These are phyloP conservation scores for Solea solea DNA, from an alignment of 2,113 vertebrate species.

Conservation along the genomic window DNA sequence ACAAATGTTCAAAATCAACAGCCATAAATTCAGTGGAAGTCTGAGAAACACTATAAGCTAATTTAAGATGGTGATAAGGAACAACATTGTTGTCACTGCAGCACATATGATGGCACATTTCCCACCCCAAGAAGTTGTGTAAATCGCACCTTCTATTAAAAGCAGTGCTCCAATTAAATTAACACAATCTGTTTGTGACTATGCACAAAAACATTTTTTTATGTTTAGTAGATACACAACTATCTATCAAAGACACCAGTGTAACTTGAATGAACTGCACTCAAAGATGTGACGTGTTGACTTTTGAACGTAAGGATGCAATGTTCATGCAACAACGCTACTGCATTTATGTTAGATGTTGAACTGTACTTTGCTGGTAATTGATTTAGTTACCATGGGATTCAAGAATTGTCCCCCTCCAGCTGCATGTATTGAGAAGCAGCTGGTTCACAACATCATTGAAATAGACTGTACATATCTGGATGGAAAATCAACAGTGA, in stretches of 20 bases:
- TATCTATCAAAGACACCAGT: neutral
- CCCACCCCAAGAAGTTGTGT: neutral
- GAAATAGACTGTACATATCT: constrained; percentile 39
- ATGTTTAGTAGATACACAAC: neutral
- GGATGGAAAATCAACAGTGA: constrained; percentile 48
- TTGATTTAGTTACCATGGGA: constrained; percentile 63
- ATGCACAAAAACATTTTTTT: neutral
- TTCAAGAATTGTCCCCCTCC: constrained; percentile 34
- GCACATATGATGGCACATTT: neutral
- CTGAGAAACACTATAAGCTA: neutral
- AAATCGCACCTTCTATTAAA: neutral
- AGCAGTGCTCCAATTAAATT: too few species aligned
- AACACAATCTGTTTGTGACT: neutral
- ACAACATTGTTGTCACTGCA: neutral
- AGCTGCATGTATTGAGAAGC: constrained; percentile 34
- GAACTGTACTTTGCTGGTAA: constrained; percentile 41
- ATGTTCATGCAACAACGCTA: too few species aligned
- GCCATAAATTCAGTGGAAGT: too few species aligned
- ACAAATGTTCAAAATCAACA: too few species aligned
- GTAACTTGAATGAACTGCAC: neutral
- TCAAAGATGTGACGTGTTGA: too few species aligned
- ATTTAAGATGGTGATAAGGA: neutral
- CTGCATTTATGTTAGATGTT: neutral
- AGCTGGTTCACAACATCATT: constrained; percentile 27
- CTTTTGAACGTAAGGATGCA: neutral